Base-by-base conservation (phyloP, 2,797 vertebrate species). In the Falco rusticolus region DNA sequence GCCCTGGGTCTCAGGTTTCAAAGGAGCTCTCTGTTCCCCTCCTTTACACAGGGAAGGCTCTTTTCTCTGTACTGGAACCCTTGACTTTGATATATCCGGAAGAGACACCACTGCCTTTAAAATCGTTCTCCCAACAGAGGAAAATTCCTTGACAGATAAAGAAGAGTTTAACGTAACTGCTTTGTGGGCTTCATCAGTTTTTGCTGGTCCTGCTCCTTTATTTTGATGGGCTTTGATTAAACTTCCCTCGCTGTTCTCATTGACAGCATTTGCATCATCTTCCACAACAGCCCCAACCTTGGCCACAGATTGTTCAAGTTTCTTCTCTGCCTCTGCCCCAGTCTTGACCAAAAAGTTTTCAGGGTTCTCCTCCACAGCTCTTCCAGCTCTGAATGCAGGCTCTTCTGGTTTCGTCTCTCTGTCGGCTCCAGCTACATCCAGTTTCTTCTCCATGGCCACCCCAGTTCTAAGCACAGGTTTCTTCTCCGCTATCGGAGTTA, bases 11-110 rank as follows among this genome's bases (percentile, higher is more conserved):
- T 96, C 88, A 1, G 90, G 10, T 70, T 74, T 98, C 4, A 25
- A 54, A 15, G 75, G 70, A 13, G 80, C 41, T 69, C 95, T 98
- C 61, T 97, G 97, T 75, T 97, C 97, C 89, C 96, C 93, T 16
- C 72, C 90, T 93, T 94, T 96, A 3, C 68, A 84, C 34, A 10
- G 43, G 48, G 47, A 61, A 63, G 94, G 22, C 3, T 97, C 90
- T 1, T 18, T 82, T 47, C 87, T 97, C 84, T 29, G 79, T 13
- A 75, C 8, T 0, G 93, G 53, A 90, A 57, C 33, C 94, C 94
- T 97, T 31, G 88, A 34, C 72, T 97, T 97, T 5, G 96, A 51
- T 26, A 95, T 84, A 43, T 94, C 97, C 1, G 94, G 88, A 64
- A 97, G 90, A 2, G 95, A 95, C 79, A 94, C 48, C 59, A 93